Evolutionary conservation across 2,888 invertebrate genomes (phyloP).

Genomic region (Nudaria mundana): DNA sequence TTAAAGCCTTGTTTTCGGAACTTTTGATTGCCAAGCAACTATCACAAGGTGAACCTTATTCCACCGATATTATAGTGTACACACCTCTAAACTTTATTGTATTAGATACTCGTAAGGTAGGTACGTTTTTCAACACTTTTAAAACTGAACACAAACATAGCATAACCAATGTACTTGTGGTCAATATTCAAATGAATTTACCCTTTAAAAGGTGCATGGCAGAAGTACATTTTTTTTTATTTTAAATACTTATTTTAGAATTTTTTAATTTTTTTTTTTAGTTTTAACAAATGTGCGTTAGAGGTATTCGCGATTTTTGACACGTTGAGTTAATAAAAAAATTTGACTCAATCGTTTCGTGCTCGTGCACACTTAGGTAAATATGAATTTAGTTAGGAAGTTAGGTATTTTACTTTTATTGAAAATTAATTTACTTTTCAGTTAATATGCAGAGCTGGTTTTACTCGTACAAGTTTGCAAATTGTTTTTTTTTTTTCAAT

Average conservation of each 20-base stretch:
- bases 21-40: too few relatives aligned
- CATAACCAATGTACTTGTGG: too few relatives aligned
- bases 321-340: constrained; percentile 42
- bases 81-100: too few relatives aligned
- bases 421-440: constrained; percentile 22
- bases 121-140: too few relatives aligned
- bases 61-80: too few relatives aligned
- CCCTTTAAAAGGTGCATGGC: constrained; percentile 37
- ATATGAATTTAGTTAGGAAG: constrained; percentile 18
- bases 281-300: constrained; percentile 33
- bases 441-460: constrained; percentile 22
- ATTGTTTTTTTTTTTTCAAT: too few relatives aligned
- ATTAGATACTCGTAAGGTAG: too few relatives aligned
- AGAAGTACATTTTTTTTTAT: constrained; percentile 53
- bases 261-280: constrained; percentile 28
- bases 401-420: constrained; percentile 16
- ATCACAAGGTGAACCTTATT: too few relatives aligned
- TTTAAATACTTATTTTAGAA: constrained; percentile 33
- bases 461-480: background rate
- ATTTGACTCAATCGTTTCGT: constrained; percentile 37
- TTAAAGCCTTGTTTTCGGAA: too few relatives aligned
- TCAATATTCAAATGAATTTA: too few relatives aligned
- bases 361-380: constrained; percentile 44
- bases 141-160: too few relatives aligned
- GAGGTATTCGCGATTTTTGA: constrained; percentile 50